Conservation (phyloP, 2,888 invertebrate genomes). For the Pelosia muscerda region DNA sequence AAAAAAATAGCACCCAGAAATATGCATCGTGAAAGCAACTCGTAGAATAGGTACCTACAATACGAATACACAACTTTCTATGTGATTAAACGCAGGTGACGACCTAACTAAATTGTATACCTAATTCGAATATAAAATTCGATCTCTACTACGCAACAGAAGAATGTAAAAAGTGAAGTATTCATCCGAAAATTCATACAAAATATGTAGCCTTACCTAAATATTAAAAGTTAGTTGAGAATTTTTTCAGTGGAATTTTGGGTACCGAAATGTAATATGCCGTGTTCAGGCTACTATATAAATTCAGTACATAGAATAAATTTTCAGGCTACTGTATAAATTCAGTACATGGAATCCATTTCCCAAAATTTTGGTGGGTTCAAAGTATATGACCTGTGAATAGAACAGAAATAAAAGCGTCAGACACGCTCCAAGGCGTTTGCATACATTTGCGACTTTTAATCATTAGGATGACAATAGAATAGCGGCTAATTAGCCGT, state of each 20-base stretch:
- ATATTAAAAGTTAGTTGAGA: not conserved
- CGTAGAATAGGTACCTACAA: not conserved
- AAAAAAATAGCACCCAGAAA: not conserved
- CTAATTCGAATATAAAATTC: not conserved
- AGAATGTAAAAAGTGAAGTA: no score
- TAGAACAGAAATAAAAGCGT: conserved; percentile 22
- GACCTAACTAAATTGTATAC: not conserved
- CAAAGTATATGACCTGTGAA: not conserved
- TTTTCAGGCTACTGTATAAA: no score
- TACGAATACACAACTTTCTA: not conserved
- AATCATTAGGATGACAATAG: conserved; percentile 45
- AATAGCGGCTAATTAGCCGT: conserved; percentile 35
- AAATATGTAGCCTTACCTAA: no score
- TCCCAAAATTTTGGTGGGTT: no score
- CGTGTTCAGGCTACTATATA: no score
- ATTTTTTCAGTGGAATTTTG: not conserved
- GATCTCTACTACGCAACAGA: not conserved
- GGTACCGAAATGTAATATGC: no score
- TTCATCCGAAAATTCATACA: no score
- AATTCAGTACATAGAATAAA: no score
- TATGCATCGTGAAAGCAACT: conserved; percentile 12
- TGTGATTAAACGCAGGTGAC: not conserved
- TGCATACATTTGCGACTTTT: conserved; percentile 38
- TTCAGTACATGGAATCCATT: no score
- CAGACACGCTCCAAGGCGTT: conserved; percentile 27